Percentiles rank a stretch among this genome's conserved stretches.
Conservation (phyloP, 2,797 vertebrate genomes). For the Amphiprion clarkii region DNA sequence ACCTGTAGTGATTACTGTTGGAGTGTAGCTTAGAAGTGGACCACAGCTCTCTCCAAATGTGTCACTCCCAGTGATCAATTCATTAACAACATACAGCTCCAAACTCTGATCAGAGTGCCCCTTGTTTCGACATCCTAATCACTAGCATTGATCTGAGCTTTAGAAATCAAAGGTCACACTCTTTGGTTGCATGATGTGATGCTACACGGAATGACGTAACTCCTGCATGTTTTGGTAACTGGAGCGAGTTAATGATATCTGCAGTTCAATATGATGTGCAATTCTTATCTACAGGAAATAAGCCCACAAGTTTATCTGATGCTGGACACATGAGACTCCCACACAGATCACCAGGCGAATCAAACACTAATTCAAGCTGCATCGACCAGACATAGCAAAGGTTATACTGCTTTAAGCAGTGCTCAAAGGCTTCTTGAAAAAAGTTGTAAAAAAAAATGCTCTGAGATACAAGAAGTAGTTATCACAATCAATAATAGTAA, state of each 20-base stretch:
- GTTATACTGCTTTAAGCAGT: neutral
- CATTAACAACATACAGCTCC: neutral
- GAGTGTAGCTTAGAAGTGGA: too few species aligned
- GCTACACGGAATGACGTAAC: conserved; percentile 38
- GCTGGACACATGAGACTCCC: neutral
- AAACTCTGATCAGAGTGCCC: conserved; percentile 1
- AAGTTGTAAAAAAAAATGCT: neutral
- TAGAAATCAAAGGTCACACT: conserved; percentile 38
- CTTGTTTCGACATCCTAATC: conserved; percentile 5
- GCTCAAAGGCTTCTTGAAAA: neutral
- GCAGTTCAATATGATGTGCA: conserved; percentile 53
- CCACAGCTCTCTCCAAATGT: conserved; percentile 3
- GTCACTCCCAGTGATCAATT: neutral
- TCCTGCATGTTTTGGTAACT: conserved; percentile 13
- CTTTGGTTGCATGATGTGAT: conserved; percentile 38
- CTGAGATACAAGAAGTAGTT: neutral
- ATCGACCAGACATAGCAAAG: conserved; percentile 5
- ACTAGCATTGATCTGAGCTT: conserved; percentile 45
- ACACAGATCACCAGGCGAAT: neutral
- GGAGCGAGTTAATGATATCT: conserved; percentile 53
- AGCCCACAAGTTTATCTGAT: neutral
- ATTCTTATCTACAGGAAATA: conserved; percentile 35
- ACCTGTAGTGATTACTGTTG: too few species aligned
- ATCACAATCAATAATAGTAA: neutral
- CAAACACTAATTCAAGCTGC: neutral